Evolutionary conservation across 2,797 vertebrate genomes (phyloP).

Genomic region (Hozukius guyotensis): DNA sequence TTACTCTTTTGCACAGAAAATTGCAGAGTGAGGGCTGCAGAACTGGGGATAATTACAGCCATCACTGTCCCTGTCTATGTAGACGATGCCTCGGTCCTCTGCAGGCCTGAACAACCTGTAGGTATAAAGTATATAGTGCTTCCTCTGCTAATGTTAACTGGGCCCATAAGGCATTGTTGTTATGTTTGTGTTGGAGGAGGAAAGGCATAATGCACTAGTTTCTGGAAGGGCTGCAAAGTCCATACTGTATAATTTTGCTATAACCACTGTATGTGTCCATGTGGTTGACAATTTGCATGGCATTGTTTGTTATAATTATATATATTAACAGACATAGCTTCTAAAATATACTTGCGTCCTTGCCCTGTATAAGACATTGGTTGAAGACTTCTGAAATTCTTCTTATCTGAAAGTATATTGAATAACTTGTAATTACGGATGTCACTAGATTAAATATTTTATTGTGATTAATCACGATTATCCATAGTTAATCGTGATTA

Average conservation of each 20-base stretch:
- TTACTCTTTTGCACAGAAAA: slow-evolving; percentile 39
- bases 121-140: slow-evolving; percentile 10
- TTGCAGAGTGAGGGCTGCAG: slow-evolving; percentile 8
- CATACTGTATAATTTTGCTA: not conserved
- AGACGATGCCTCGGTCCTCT: slow-evolving; percentile 8
- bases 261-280: not conserved
- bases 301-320: not conserved
- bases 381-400: not conserved
- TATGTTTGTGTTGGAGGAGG: not conserved
- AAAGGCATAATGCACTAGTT: not conserved
- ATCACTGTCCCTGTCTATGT: slow-evolving; percentile 5
- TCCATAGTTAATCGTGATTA: too few species aligned
- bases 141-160: slow-evolving; percentile 13
- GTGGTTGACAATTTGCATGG: not conserved
- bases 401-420: not conserved
- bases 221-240: not conserved
- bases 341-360: not conserved
- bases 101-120: slow-evolving; percentile 8
- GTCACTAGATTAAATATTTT: too few species aligned
- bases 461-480: too few species aligned
- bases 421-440: too few species aligned
- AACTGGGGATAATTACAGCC: slow-evolving; percentile 50
- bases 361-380: not conserved
- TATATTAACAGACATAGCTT: not conserved
- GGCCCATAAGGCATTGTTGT: not conserved